Conservation (phyloP, 2,888 invertebrate species). For the Xanthia icteritia region DNA sequence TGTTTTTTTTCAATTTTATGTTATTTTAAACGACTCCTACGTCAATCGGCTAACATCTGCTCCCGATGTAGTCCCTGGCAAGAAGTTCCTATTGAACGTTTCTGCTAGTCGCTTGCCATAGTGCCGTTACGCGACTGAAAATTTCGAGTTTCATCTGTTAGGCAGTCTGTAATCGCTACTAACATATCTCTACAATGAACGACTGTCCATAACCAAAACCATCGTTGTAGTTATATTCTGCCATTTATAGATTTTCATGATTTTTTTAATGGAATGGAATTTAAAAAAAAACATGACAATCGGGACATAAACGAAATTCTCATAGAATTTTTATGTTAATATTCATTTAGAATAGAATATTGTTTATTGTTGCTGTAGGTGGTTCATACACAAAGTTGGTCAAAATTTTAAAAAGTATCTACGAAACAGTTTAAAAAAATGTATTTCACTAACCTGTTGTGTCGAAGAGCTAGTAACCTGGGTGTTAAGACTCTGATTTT, state of each 20-base stretch:
- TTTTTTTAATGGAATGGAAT: not conserved
- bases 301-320: not conserved
- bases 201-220: too few relatives aligned
- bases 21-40: not conserved
- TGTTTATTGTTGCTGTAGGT: not conserved
- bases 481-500: slow-evolving; percentile 86
- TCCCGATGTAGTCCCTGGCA: not conserved
- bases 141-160: not conserved
- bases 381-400: not conserved
- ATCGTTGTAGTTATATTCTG: not conserved
- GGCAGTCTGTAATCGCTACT: too few relatives aligned
- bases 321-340: too few relatives aligned
- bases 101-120: not conserved
- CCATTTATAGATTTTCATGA: not conserved
- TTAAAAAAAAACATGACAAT: not conserved
- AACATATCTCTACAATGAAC: not conserved
- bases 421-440: not conserved
- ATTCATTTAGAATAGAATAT: not conserved
- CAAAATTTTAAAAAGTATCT: not conserved
- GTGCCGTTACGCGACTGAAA: not conserved
- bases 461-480: slow-evolving; percentile 90
- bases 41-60: not conserved
- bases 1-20: not conserved
- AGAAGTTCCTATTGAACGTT: not conserved
- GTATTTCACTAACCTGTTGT: slow-evolving; percentile 88